Conservation (phyloP, 1,140 invertebrate genomes). For the Vollenhovia emeryi region DNA sequence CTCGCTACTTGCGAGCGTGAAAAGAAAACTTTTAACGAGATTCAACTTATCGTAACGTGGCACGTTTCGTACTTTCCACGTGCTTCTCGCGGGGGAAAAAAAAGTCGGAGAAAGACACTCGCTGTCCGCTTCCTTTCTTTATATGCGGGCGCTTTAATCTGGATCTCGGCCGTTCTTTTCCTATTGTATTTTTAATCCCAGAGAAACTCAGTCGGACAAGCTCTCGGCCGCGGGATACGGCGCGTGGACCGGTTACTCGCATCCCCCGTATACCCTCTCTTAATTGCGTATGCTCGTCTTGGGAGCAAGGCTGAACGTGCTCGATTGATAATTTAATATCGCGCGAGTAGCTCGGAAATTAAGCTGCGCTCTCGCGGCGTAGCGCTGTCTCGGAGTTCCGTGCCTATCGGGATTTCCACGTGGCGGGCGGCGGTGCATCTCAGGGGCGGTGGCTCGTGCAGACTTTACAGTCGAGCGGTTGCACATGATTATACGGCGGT, state of each 20-base stretch:
- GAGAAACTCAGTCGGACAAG: not conserved
- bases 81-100: not conserved
- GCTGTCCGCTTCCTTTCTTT: not conserved
- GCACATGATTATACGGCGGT: conserved; percentile 58
- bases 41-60: conserved; percentile 54
- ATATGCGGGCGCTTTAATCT: not conserved
- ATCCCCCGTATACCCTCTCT: not conserved
- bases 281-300: not conserved
- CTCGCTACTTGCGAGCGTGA: conserved; percentile 27
- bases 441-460: conserved; percentile 18
- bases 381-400: conserved; percentile 51
- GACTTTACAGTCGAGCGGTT: conserved; percentile 65
- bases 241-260: not conserved
- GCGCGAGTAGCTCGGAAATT: conserved; percentile 67
- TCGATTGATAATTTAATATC: conserved; percentile 70
- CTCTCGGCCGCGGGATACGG: not conserved
- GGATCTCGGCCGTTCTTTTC: not conserved
- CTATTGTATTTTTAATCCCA: conserved; percentile 16
- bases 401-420: conserved; percentile 64
- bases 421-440: conserved; percentile 37
- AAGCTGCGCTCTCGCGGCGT: conserved; percentile 61
- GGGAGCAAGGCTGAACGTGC: conserved; percentile 45
- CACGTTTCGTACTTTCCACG: conserved; percentile 48
- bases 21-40: conserved; percentile 62
- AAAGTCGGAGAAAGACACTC: not conserved